Evolutionary conservation across 2,888 invertebrate genomes (phyloP), one percentile per base, ranked within the genome.

Genomic region (Sesia bembeciformis): DNA sequence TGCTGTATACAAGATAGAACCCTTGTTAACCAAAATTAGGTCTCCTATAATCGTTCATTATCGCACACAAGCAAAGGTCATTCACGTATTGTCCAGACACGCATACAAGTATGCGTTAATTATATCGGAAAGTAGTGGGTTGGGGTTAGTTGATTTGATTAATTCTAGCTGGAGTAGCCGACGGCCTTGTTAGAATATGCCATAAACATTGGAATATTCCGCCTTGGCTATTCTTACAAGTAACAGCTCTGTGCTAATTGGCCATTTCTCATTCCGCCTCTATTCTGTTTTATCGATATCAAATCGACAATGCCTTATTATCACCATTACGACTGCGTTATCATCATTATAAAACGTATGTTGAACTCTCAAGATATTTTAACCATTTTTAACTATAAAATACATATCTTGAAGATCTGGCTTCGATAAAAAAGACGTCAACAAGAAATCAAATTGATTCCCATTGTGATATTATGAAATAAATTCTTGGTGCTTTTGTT

Each of bases 71-170:
- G 66, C 70, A 70, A 66, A 74, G 67, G 70, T 72, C 67, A 75
- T 79, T 75, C 80, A 80, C 76, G 81, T 84, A 83, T 82, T 82
- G 78, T 80, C 76, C 78, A 71, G 64, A 68, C 76, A 84, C 86
- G 78, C 86, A 84, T 81, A 84, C 83, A 78, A 72, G 78, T 78
- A 76, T 68, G 81, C 84, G 86, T 88, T 89, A 89, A 89, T 89
- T 89, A 89, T 87, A 89, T 89, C 86, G 84, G 87, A 87, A 89
- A 89, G 87, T 86, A 82, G 84, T 85, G 81, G 84, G 85, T 81
- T 78, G 86, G 89, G 88, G 89, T 83, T 81, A 84, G 76, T 84
- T 89, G 89, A 89, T 89, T 89, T 89, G 89, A 89, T 89, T 89
- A 89, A 89, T 89, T 87, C 87, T 78, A 84, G 82, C 82, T 75